Percentiles rank a stretch among this genome's conserved stretches.
Evolutionary conservation across 2,113 vertebrate genomes (phyloP).

Genomic region (Azemiops feae): DNA sequence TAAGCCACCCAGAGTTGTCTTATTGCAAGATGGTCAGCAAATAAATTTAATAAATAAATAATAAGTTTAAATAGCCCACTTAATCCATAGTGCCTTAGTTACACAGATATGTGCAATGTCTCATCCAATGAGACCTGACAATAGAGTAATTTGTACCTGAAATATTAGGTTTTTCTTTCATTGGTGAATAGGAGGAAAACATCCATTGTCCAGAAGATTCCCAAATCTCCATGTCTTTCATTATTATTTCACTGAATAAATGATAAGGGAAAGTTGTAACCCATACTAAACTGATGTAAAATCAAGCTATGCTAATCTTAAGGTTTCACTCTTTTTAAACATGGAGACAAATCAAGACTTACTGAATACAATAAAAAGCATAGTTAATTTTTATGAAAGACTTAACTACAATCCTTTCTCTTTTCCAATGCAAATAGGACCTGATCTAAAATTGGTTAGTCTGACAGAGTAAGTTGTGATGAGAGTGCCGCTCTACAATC

Average conservation of each 20-base stretch:
- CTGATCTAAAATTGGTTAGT: background rate
- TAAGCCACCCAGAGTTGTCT: background rate
- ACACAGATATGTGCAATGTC: background rate
- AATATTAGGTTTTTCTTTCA: slow-evolving; percentile 70
- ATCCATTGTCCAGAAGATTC: slow-evolving; percentile 88
- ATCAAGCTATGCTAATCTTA: background rate
- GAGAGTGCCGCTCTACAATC: background rate
- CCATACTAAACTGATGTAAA: background rate
- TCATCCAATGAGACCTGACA: background rate
- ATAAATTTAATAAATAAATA: background rate
- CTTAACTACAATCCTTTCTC: background rate
- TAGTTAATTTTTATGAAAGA: background rate
- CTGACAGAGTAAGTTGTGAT: background rate
- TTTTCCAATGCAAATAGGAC: background rate
- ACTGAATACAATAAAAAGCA: background rate
- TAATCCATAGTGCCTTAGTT: background rate
- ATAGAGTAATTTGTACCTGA: slow-evolving; percentile 74
- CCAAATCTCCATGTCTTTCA: slow-evolving; percentile 87
- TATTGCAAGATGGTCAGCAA: background rate
- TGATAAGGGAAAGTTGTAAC: slow-evolving; percentile 11
- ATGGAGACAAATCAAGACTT: background rate
- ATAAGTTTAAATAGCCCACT: background rate
- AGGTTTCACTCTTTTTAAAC: background rate
- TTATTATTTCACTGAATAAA: slow-evolving; percentile 77
- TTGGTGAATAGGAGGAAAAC: slow-evolving; percentile 82